These are phyloP conservation scores for Xiphophorus maculatus DNA, from an alignment of 2,113 vertebrate genomes.

Conservation along the genomic window DNA sequence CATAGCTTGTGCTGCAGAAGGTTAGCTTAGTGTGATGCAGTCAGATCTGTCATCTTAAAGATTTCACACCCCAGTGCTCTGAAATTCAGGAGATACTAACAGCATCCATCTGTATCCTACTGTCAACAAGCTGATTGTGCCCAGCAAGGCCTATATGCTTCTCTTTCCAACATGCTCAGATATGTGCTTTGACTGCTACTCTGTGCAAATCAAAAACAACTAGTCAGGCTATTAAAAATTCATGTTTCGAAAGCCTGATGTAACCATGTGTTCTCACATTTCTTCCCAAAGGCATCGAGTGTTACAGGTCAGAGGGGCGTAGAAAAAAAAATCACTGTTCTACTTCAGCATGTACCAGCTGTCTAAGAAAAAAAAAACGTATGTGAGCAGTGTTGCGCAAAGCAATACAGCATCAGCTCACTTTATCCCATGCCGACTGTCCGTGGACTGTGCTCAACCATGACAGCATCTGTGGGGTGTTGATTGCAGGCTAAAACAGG, in stretches of 20 bases:
- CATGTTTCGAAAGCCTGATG: neutral
- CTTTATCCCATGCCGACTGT: constrained; percentile 39
- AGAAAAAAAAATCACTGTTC: neutral
- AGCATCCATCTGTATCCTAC: constrained; percentile 27
- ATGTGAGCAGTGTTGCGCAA: constrained; percentile 10
- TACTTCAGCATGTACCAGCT: constrained; percentile 3
- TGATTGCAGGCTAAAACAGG: constrained; percentile 80
- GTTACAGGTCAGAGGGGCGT: neutral
- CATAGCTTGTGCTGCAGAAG: neutral
- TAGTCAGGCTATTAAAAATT: neutral
- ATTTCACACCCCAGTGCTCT: constrained; percentile 26
- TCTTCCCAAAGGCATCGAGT: constrained; percentile 17
- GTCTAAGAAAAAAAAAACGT: neutral
- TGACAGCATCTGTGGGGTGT: constrained; percentile 74
- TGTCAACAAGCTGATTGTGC: constrained; percentile 26
- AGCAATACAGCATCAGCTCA: constrained; percentile 24
- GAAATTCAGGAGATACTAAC: constrained; percentile 40
- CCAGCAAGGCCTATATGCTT: constrained; percentile 10
- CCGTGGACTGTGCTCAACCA: constrained; percentile 47
- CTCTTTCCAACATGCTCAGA: constrained; percentile 17
- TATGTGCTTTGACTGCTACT: constrained; percentile 4
- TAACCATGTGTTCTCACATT: constrained; percentile 23
- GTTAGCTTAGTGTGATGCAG: constrained; percentile 12
- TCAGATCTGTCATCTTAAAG: constrained; percentile 10
- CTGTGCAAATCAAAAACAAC: neutral